Evolutionary conservation across 1,140 invertebrate genomes (phyloP), one percentile per base, ranked within the genome.

Genomic region (Ladona fulva): DNA sequence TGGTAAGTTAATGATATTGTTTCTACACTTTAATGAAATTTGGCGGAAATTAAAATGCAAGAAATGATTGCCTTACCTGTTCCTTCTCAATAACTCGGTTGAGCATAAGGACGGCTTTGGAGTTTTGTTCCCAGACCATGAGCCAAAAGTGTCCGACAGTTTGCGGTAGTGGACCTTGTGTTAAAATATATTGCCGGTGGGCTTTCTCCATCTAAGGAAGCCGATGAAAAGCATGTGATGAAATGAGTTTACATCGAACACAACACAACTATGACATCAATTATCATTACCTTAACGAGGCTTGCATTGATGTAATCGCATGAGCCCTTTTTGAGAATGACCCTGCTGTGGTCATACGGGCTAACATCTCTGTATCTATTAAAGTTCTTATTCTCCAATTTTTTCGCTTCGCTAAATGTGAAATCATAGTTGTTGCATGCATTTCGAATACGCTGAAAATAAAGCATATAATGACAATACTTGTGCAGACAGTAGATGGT

Each of bases 101-200:
- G 74, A 99, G 88, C 97, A 99, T 99, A 44, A 98, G 86, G 82
- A 98, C 92, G 24, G 93, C 95, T 85, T 90, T 93, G 78, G 91
- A 91, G 77, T 94, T 91, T 85, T 98, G 96, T 87, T 99, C 95
- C 97, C 97, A 99, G 11, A 98, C 90, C 96, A 99, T 98, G 25
- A 97, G 85, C 97, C 97, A 99, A 85, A 99, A 99, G 84, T 99
- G 97, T 75, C 91, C 90, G 76, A 93, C 90, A 25, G 97, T 99
- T 80, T 90, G 88, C 79, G 90, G 88, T 76, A 99, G 86, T 10
- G 97, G 97, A 77, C 97, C 97, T 89, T 98, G 92, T 25, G 94
- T 95, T 75, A 98, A 86, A 82, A 99, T 98, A 83, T 99, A 99
- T 83, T 92, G 90, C 82, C 96, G 89, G 81, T 92, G 88, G 74